Evolutionary conservation across 2,888 invertebrate genomes (phyloP), one percentile per base, ranked within the genome.

Genomic region (Parascotia fuliginaria): DNA sequence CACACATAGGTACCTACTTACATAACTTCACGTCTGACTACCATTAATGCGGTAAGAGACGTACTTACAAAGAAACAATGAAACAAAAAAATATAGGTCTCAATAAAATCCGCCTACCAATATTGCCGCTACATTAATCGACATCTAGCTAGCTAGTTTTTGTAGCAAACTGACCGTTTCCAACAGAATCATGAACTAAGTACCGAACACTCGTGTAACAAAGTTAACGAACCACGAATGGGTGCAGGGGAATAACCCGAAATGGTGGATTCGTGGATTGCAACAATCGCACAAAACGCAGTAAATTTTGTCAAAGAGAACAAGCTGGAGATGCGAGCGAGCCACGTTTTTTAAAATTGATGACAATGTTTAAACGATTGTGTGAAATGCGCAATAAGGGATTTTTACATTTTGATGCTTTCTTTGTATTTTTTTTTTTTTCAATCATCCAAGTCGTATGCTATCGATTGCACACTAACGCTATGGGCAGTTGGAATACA

Each of bases 211-310:
- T 83, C 85, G 78, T 85, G 84, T 83, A 85, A 79, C 82, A 86
- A 87, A 89, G 85, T 87, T 87, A 89, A 89, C 90, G 89, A 88
- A 86, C 87, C 89, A 81, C 85, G 84, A 83, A 85, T 84, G 76
- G 81, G 82, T 84, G 87, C 83, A 76, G 83, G 72, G 71, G 81
- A 80, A 85, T 85, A 83, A 81, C 80, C 84, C 81, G n/a, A n/a
- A n/a, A n/a, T n/a, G n/a, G n/a, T n/a, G 67, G 84, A 85, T 86
- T 82, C 81, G 81, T 78, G 77, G 77, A 87, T 85, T 86, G 85
- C 85, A 88, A 87, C 88, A 85, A 87, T 88, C 81, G 81, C 76
- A 71, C 78, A 81, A 85, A 87, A 87, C 83, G 83, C 83, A 83
- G 82, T 85, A 83, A 83, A 85, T 86, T 81, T 76, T 60, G 59